Conservation (phyloP, 1,140 invertebrate genomes). For the Bombus terrestris region DNA sequence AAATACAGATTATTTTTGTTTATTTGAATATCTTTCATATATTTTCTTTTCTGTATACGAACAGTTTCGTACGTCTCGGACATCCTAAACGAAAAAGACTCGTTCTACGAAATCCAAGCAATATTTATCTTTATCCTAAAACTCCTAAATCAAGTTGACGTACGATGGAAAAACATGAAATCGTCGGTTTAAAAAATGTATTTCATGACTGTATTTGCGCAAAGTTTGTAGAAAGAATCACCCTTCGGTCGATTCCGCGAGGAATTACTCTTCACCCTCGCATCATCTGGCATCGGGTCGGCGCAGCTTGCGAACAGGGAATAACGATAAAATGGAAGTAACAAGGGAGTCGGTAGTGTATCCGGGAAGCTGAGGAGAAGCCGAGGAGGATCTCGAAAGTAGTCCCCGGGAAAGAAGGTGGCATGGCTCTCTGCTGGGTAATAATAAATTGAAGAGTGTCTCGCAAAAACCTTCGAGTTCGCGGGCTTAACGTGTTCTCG, state of each 20-base stretch:
- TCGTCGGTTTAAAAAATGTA: background rate
- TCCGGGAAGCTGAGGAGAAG: conserved; percentile 11
- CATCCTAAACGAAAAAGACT: background rate
- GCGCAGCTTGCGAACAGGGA: conserved; percentile 2
- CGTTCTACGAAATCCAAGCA: background rate
- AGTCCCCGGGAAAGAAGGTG: conserved; percentile 11
- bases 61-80: too few relatives aligned
- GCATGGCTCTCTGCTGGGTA: conserved; percentile 26
- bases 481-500: conserved; percentile 36
- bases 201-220: background rate
- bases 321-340: conserved; percentile 43
- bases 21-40: too few relatives aligned
- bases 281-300: conserved; percentile 5
- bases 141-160: background rate
- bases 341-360: conserved; percentile 19
- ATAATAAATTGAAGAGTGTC: conserved; percentile 56
- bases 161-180: background rate
- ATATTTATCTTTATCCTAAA: background rate
- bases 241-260: conserved; percentile 1
- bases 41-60: too few relatives aligned
- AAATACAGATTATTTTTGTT: too few relatives aligned
- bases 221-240: conserved; percentile 4
- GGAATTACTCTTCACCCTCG: conserved; percentile 21
- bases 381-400: background rate
- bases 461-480: conserved; percentile 44